Evolutionary conservation across 2,797 vertebrate species (phyloP).

Genomic region (Bufotes viridis): DNA sequence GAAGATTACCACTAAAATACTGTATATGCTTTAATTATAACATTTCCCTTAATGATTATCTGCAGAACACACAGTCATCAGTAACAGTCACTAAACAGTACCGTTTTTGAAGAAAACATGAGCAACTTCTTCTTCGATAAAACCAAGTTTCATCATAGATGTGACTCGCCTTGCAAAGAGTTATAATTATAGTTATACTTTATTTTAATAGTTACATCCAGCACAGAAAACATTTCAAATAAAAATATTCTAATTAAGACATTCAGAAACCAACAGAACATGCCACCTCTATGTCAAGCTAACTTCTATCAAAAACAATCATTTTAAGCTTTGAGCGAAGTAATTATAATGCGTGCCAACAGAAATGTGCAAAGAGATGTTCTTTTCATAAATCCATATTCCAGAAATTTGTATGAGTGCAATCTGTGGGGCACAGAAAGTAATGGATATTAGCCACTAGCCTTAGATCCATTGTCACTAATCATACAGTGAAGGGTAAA

Average conservation of each 20-base stretch:
- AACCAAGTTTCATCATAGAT: slow-evolving; percentile 8
- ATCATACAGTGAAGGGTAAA: background rate
- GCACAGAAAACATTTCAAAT: background rate
- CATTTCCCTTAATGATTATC: background rate
- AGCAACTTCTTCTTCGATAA: slow-evolving; percentile 21
- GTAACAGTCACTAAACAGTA: background rate
- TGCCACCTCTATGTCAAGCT: background rate
- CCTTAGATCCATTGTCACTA: too few relatives aligned
- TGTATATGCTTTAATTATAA: background rate
- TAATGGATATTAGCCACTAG: too few relatives aligned
- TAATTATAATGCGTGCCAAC: too few relatives aligned
- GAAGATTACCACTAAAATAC: background rate
- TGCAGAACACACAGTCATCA: background rate
- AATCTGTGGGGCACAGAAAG: too few relatives aligned
- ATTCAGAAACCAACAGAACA: slow-evolving; percentile 14
- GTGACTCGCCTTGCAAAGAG: background rate
- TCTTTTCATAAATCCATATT: too few relatives aligned
- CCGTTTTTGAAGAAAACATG: background rate
- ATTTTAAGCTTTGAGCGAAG: too few relatives aligned
- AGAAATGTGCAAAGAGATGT: too few relatives aligned
- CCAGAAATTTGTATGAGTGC: too few relatives aligned
- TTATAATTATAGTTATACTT: background rate
- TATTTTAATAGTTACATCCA: slow-evolving; percentile 9
- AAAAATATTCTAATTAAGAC: slow-evolving; percentile 22
- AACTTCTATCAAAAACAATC: too few relatives aligned